phyloP scores from a whole-genome alignment of 2,113 vertebrate genomes.

The Amphilophus citrinellus region DNA sequence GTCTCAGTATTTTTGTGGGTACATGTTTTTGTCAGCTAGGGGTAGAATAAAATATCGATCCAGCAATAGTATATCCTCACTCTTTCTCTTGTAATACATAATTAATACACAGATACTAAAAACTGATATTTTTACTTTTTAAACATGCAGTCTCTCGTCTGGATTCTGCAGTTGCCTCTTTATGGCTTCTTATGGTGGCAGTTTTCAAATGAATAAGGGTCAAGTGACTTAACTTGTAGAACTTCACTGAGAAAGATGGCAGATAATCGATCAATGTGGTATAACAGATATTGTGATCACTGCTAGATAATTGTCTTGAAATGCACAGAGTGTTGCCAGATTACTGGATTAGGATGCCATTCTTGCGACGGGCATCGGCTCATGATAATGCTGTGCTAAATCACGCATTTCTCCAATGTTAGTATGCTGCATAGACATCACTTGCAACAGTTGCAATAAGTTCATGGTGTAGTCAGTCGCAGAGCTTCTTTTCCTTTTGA shows the following conservation, averaged over 20 bases:
- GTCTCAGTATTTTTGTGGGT: background rate
- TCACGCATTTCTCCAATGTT: background rate
- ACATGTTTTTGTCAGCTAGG: background rate
- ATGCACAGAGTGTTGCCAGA: background rate
- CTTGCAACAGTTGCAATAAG: constrained; percentile 5
- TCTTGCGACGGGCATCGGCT: background rate
- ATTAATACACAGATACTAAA: background rate
- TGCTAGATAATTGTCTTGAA: too few species aligned
- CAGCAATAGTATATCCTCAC: background rate
- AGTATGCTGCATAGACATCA: background rate
- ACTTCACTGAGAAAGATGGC: background rate
- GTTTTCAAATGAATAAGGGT: background rate
- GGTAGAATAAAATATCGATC: too few species aligned
- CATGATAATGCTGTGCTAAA: background rate
- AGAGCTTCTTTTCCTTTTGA: constrained; percentile 35
- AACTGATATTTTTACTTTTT: background rate
- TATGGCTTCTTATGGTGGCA: background rate
- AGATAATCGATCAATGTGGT: background rate
- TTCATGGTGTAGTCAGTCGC: constrained; percentile 9
- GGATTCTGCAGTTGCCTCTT: background rate
- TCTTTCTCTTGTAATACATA: background rate
- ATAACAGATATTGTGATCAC: background rate
- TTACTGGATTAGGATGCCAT: too few species aligned
- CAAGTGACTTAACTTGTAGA: background rate
- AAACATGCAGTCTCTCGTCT: background rate